Evolutionary conservation across 2,888 invertebrate genomes (phyloP).

Genomic region (Rhyacophila evoluta): DNA sequence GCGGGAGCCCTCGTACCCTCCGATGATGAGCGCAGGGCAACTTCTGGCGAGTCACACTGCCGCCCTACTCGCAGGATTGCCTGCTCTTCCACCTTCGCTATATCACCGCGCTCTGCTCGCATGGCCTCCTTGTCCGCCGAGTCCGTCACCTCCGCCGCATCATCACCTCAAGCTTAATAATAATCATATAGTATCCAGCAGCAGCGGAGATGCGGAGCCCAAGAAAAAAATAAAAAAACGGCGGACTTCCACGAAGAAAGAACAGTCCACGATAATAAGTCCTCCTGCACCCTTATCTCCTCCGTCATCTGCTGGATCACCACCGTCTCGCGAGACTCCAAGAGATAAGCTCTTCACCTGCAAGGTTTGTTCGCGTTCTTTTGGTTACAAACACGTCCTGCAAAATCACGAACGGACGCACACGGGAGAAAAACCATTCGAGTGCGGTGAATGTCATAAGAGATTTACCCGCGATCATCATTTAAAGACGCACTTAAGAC

Average conservation of each 20-base stretch:
- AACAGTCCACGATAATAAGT: slow-evolving; percentile 63
- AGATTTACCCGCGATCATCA: slow-evolving; percentile 94
- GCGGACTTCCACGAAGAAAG: slow-evolving; percentile 66
- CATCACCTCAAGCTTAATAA: slow-evolving; percentile 63
- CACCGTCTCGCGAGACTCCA: slow-evolving; percentile 69
- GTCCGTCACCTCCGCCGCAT: slow-evolving; percentile 67
- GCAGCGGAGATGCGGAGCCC: slow-evolving; percentile 61
- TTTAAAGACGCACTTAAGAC: slow-evolving; percentile 90
- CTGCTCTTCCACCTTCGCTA: slow-evolving; percentile 72
- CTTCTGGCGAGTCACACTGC: slow-evolving; percentile 66
- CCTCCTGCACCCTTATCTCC: slow-evolving; percentile 68
- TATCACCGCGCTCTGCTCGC: slow-evolving; percentile 75
- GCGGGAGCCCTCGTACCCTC: slow-evolving; percentile 69
- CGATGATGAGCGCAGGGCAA: slow-evolving; percentile 68
- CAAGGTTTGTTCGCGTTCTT: slow-evolving; percentile 86
- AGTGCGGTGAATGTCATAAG: slow-evolving; percentile 92
- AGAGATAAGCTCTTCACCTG: slow-evolving; percentile 91
- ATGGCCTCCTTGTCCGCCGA: slow-evolving; percentile 70
- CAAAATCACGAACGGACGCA: slow-evolving; percentile 96
- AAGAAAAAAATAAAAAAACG: slow-evolving; percentile 66
- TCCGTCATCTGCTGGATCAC: slow-evolving; percentile 70
- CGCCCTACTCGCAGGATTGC: slow-evolving; percentile 65
- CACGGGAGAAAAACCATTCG: slow-evolving; percentile 95
- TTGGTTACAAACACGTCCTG: slow-evolving; percentile 94
- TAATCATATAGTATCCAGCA: slow-evolving; percentile 65